A percentile compares a stretch with the other conserved stretches of the same genome.
Evolutionary conservation across 2,797 vertebrate genomes (phyloP).

Genomic region (Arvicola amphibius): DNA sequence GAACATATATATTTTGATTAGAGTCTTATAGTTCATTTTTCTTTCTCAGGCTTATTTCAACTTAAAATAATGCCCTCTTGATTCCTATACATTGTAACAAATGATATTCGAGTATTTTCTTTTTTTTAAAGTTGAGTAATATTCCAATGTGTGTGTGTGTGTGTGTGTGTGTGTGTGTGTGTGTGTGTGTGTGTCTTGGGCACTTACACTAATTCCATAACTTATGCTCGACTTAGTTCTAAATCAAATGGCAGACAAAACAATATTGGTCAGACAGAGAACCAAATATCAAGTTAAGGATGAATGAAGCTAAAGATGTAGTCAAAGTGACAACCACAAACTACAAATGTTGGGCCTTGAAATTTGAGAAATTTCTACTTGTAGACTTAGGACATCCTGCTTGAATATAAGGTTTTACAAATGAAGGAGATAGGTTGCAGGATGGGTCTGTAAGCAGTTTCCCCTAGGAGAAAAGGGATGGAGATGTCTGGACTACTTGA

Average conservation of each 20-base stretch:
- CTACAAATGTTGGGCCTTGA: not conserved
- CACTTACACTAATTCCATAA: not conserved
- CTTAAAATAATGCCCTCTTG: not conserved
- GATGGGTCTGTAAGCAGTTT: not conserved
- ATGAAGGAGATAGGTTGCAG: not conserved
- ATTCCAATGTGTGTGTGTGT: not conserved
- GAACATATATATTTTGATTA: not conserved
- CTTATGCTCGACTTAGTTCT: not conserved
- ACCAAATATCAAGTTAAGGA: not conserved
- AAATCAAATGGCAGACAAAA: not conserved
- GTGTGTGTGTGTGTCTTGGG: not conserved
- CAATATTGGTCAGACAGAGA: not conserved
- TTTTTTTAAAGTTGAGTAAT: not conserved
- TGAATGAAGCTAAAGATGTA: not conserved
- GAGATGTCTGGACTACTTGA: not conserved
- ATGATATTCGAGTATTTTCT: not conserved
- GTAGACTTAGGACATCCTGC: not conserved
- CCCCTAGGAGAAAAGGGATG: not conserved
- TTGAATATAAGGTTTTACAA: not conserved
- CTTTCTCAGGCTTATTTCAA: not conserved
- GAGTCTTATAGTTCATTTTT: not conserved
- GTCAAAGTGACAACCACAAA: not conserved
- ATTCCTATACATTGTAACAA: not conserved
- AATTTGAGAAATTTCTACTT: not conserved
- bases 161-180: not conserved